Evolutionary conservation across 2,113 vertebrate genomes (phyloP), one percentile per base, ranked within the genome.

Genomic region (Campylorhamphus procurvoides): DNA sequence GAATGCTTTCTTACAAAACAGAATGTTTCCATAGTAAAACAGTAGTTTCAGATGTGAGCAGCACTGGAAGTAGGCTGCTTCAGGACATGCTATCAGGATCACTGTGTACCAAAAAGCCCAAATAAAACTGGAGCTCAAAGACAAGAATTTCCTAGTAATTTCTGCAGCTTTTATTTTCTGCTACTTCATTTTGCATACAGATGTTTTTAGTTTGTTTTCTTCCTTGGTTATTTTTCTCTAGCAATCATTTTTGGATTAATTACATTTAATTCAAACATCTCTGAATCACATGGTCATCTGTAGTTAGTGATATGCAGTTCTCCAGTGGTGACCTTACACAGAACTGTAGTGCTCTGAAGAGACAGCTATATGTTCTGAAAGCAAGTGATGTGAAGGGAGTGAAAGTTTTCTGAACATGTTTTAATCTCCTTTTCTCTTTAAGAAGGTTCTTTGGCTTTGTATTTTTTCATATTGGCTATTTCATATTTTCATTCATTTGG

Each of bases 151-250:
- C 2, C 3, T 46, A 29, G 24, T 15, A 49, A 49, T 18, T 74
- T 50, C 9, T 60, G 3, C 42, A 55, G 2, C 11, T 71, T 44
- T 59, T 6, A 27, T 35, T 35, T 59, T 27, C 20, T 33, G 29
- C 23, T 9, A 16, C n/a, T 42, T 60, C 10, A 53, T 62, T 87
- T 80, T 33, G 5, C 22, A 14, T 59, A 40, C 28, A 16, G 15
- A 14, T 0, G 0, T 11, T 72, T 79, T n/a, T 22, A 7, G 16
- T 35, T 79, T 37, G 10, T 5, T 39, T 80, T 67, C 23, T 35
- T 50, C 9, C 8, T 6, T 79, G 7, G 2, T 14, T 39, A 2
- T 20, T 82, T 58, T 58, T n/a, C 8, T 20, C 35, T 75, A 49
- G 16, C 14, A 46, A 2, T 62, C 12, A 53, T 40, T 37, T 75